Evolutionary conservation across 2,113 vertebrate genomes (phyloP).

Genomic region (Myrmecophaga tridactyla): DNA sequence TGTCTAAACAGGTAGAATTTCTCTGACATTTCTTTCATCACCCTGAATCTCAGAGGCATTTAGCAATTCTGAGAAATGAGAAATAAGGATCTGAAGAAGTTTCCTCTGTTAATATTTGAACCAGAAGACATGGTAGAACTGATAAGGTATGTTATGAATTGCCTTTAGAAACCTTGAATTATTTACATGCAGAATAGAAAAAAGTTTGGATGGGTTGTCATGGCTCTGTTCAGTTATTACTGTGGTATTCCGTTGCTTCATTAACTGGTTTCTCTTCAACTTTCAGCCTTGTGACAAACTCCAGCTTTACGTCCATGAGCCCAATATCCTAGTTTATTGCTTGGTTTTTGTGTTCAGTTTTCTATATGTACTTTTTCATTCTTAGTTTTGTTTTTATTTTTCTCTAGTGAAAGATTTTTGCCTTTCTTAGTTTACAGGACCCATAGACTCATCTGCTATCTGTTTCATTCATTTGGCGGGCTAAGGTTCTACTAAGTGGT

Average conservation of each 20-base stretch:
- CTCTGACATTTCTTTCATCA: background rate
- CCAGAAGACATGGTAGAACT: background rate
- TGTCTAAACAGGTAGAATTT: conserved; percentile 40
- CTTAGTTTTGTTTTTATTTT: background rate
- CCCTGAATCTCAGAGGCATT: background rate
- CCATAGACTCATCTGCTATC: rapidly evolving
- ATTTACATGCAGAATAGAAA: background rate
- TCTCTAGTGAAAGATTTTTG: background rate
- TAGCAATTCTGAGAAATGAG: background rate
- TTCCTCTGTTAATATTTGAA: conserved; percentile 24
- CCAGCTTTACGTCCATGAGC: background rate
- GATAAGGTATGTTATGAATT: background rate
- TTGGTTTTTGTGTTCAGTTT: background rate
- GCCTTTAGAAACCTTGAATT: conserved; percentile 15
- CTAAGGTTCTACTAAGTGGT: background rate
- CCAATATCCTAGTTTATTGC: background rate
- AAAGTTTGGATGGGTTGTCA: background rate
- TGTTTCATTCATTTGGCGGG: background rate
- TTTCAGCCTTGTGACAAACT: background rate
- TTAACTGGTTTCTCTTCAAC: background rate
- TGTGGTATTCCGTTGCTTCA: background rate
- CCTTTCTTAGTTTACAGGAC: background rate
- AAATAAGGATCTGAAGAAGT: background rate
- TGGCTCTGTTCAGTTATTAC: background rate
- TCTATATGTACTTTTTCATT: background rate